Base-by-base conservation (phyloP, 2,797 vertebrate genomes). In the Zenarchopterus dispar region DNA sequence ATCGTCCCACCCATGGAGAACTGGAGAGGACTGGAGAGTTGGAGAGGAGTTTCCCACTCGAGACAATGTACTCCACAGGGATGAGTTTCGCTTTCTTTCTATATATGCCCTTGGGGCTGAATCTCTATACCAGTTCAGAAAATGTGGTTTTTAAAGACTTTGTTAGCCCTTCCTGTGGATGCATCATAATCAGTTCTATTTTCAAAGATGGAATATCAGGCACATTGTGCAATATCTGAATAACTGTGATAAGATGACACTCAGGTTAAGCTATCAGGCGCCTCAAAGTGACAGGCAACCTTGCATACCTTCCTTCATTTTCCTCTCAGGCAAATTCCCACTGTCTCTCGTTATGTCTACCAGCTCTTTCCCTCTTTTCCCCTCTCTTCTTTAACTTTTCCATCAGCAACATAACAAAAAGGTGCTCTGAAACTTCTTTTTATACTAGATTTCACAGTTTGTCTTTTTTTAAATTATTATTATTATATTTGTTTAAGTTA, bases 261-360 rank as follows among this genome's bases (percentile, higher is more conserved):
- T 45, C 7, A 53, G 47, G 73, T 61, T 58, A 75, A 83, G 67
- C 66, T 67, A 84, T 82, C 81, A 76, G 82, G 82, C 54, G 54
- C 75, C 84, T 87, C 72, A 73, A 48, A 84, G 81, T 89, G 86
- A 89, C 88, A 90, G 87, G 66, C 78, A 89, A 69, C 69, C 67
- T 81, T 44, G 72, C 82, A 91, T 88, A 87, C 86, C 75, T 90
- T 61, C 62, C 75, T 72, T 62, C 59, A 66, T 87, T 92, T 68
- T 85, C 75, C 89, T 91, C 84, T 87, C 76, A 86, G 88, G 90
- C 89, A 88, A 89, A 91, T 90, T 86, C 88, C 82, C 36, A 39
- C 11, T 15, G 36, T 39, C 36, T 85, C 69, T 60, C 66, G 51
- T 11, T 21, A 66, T 68, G 61, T 83, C 69, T 77, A 55, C 57